Conservation (phyloP, 2,113 vertebrate genomes). For the Carlito syrichta region DNA sequence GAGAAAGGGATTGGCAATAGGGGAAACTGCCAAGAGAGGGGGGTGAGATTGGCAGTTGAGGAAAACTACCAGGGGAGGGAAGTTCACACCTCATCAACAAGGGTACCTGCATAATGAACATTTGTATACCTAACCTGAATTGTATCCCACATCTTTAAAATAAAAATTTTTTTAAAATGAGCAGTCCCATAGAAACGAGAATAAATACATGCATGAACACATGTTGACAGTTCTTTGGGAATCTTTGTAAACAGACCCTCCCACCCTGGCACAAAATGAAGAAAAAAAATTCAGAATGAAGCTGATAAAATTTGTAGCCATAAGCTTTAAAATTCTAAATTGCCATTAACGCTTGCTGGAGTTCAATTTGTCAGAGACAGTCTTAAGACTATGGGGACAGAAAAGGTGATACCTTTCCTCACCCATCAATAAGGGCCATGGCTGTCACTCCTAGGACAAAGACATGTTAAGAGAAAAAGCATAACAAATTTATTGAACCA, state of each 20-base stretch:
- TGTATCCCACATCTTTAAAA: too few relatives aligned
- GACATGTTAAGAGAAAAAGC: background rate
- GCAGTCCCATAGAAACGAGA: too few relatives aligned
- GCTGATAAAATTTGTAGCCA: background rate
- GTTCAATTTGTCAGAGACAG: background rate
- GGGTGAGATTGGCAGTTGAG: too few relatives aligned
- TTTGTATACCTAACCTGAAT: too few relatives aligned
- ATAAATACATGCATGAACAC: too few relatives aligned
- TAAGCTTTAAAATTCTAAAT: background rate
- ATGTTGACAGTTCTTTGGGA: background rate
- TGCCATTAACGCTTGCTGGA: background rate
- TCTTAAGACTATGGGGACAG: background rate
- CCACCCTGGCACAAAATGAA: background rate
- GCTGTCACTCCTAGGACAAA: background rate
- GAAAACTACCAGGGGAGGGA: too few relatives aligned
- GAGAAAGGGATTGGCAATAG: too few relatives aligned
- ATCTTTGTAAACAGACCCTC: background rate
- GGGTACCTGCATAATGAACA: too few relatives aligned
- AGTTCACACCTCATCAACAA: too few relatives aligned
- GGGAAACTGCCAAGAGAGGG: too few relatives aligned
- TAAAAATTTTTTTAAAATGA: too few relatives aligned
- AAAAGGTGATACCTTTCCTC: background rate
- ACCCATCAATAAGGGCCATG: background rate
- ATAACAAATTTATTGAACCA: background rate
- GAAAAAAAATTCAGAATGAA: slow-evolving; percentile 4